phyloP scores from a whole-genome alignment of 2,797 vertebrate genomes.

The Darevskia mixta region DNA sequence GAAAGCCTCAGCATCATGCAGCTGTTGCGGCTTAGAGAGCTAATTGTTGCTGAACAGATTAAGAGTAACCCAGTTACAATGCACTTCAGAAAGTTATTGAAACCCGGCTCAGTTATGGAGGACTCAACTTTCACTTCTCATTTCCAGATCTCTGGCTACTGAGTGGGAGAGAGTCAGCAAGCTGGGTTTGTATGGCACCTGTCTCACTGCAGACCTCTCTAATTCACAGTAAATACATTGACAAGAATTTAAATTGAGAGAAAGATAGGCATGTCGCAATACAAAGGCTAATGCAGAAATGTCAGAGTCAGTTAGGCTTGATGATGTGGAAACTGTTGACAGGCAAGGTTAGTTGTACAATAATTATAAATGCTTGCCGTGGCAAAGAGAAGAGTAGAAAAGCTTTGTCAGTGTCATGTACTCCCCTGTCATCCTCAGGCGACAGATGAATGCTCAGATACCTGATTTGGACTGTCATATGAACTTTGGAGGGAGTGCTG shows the following conservation, averaged over 20 bases:
- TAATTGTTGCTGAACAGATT: slow-evolving; percentile 82
- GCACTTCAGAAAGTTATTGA: slow-evolving; percentile 71
- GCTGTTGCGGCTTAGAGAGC: slow-evolving; percentile 83
- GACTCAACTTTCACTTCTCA: slow-evolving; percentile 56
- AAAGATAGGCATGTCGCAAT: slow-evolving; percentile 65
- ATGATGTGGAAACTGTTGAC: slow-evolving; percentile 54
- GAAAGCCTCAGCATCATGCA: slow-evolving; percentile 83
- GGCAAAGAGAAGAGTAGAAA: slow-evolving; percentile 2
- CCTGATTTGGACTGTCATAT: background rate
- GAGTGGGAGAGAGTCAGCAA: slow-evolving; percentile 48
- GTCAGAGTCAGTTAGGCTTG: slow-evolving; percentile 56
- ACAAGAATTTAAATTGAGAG: slow-evolving; percentile 36
- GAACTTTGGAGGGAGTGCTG: background rate
- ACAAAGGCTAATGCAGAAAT: slow-evolving; percentile 64
- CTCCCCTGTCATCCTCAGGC: background rate
- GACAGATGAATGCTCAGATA: background rate
- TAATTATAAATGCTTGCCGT: slow-evolving; percentile 29
- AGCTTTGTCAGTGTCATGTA: background rate
- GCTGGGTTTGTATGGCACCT: slow-evolving; percentile 54
- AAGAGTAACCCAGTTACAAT: slow-evolving; percentile 77
- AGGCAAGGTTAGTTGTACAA: slow-evolving; percentile 57
- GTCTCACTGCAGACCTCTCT: slow-evolving; percentile 54
- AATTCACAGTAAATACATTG: slow-evolving; percentile 59
- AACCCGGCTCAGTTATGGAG: slow-evolving; percentile 45
- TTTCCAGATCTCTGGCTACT: slow-evolving; percentile 56